Conservation (phyloP, 2,797 vertebrate species). For the Diplodus puntazzo region DNA sequence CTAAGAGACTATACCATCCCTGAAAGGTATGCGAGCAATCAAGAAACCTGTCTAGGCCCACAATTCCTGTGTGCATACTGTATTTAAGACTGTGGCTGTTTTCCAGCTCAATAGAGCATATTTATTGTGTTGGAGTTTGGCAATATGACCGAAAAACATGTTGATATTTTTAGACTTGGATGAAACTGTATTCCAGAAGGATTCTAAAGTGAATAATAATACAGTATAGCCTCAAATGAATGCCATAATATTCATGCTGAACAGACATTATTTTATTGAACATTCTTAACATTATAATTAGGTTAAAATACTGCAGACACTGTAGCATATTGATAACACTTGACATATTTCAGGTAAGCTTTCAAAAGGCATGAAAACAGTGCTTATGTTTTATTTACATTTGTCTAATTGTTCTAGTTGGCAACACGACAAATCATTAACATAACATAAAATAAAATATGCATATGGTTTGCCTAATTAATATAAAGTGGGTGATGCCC, state of each 20-base stretch:
- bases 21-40: constrained; percentile 20
- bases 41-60: constrained; percentile 5
- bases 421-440: too few relatives aligned
- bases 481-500: background rate
- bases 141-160: background rate
- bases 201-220: background rate
- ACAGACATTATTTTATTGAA: background rate
- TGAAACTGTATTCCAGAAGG: background rate
- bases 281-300: background rate
- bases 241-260: background rate
- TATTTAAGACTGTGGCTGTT: constrained; percentile 9
- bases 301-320: background rate
- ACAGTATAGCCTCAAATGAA: background rate
- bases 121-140: background rate
- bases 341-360: background rate
- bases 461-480: background rate
- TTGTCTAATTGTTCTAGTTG: background rate
- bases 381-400: background rate
- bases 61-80: background rate
- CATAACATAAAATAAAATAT: background rate
- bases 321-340: background rate
- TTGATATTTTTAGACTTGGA: constrained; percentile 1
- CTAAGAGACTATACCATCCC: background rate
- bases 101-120: constrained; percentile 9
- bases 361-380: background rate